Percentiles rank a stretch among this genome's conserved stretches.
Evolutionary conservation across 2,888 invertebrate species (phyloP).

Genomic region (Endotricha flammealis): DNA sequence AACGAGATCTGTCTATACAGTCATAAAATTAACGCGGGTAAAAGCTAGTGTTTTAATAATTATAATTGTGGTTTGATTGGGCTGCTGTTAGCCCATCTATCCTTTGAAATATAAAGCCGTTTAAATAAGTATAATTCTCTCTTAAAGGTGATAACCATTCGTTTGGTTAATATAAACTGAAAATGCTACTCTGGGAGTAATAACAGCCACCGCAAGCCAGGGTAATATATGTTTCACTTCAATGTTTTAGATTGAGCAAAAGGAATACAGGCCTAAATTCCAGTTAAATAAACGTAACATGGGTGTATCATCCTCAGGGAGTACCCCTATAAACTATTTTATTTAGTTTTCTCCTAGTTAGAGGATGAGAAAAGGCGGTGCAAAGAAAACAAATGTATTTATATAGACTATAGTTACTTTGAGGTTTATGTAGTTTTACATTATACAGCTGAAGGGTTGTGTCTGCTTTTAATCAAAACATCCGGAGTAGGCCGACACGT

Average conservation of each 20-base stretch:
- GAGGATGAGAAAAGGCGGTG: conserved; percentile 14
- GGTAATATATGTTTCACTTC: conserved; percentile 22
- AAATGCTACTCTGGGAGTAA: neutral
- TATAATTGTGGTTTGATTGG: too few relatives aligned
- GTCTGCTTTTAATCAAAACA: conserved; percentile 30
- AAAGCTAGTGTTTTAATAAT: too few relatives aligned
- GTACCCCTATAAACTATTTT: conserved; percentile 52
- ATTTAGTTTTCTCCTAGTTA: conserved; percentile 39
- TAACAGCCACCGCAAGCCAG: neutral
- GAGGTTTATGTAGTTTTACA: conserved; percentile 4
- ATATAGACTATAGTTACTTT: conserved; percentile 11
- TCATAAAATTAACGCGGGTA: too few relatives aligned
- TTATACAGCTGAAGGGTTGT: conserved; percentile 11
- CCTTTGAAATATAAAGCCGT: too few relatives aligned
- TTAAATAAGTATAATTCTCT: neutral
- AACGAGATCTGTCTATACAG: too few relatives aligned
- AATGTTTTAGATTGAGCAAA: conserved; percentile 30
- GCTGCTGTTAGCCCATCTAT: too few relatives aligned
- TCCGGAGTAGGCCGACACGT: conserved; percentile 24
- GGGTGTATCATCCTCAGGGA: conserved; percentile 40
- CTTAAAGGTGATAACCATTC: neutral
- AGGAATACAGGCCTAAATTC: conserved; percentile 30
- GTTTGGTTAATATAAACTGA: neutral
- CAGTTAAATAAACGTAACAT: conserved; percentile 42
- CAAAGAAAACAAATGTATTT: conserved; percentile 16